Base-by-base conservation (phyloP, 2,888 invertebrate genomes). In the Diarsia mendica region DNA sequence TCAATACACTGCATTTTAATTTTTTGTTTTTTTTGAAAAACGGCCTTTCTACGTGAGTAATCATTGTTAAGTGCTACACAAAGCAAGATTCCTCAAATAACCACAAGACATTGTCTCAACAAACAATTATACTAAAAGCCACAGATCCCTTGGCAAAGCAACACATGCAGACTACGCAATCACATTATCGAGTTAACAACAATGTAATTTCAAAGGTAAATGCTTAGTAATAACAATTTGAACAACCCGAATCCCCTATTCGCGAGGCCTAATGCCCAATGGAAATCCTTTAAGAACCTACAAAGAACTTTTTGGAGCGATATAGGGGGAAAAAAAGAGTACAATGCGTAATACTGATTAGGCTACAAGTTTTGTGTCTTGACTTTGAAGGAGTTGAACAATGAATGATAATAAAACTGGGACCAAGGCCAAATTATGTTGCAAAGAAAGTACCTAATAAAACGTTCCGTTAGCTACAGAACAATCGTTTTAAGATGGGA, bases 221-320 rank as follows among this genome's bases (percentile, higher is more conserved):
- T 55, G 75, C 69, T 60, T 55, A 20, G 77, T 80, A 85, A 87
- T 82, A 87, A 88, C 78, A 88, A 75, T 85, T 87, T 83, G 48
- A 76, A 76, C 67, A 70, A 73, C 79, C 75, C 77, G 55, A 80
- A 82, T 70, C 65, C 67, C 67, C 68, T 55, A 76, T 87, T 84
- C 63, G 78, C 72, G 28, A 68, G 58, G 64, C 67, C 63, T 82
- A 86, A 88, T 80, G 80, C 72, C 66, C 79, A 66, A 75, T 78
- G 83, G 83, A 85, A 83, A 75, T 77, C 83, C 79, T 88, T 71
- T 80, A 82, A 82, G 66, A 75, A 51, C 71, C 33, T 66, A 48
- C 70, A 84, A 84, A 77, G 70, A 82, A 74, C 76, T 80, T 78
- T 66, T 79, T 85, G 80, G 61, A 66, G 61, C 49, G 46, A 23